Evolutionary conservation across 2,113 vertebrate genomes (phyloP).

Genomic region (Gopherus flavomarginatus): DNA sequence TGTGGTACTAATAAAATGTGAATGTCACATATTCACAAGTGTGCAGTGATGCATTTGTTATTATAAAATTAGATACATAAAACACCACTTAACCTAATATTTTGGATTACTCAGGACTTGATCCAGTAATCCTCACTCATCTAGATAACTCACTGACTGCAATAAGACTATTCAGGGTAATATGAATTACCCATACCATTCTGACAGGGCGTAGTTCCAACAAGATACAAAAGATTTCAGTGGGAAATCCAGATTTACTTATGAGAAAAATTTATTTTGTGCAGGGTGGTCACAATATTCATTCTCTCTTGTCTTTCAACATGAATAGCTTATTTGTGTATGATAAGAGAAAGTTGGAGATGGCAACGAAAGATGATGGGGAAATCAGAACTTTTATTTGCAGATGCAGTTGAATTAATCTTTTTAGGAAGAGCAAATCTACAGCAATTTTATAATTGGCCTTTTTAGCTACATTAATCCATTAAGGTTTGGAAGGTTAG

Average conservation of each 20-base stretch:
- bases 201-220: background rate
- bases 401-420: background rate
- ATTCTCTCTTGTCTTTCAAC: background rate
- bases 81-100: background rate
- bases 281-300: background rate
- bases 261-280: background rate
- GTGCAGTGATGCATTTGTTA: background rate
- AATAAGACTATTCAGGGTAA: background rate
- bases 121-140: background rate
- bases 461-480: background rate
- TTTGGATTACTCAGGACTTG: background rate
- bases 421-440: background rate
- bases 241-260: background rate
- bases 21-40: background rate
- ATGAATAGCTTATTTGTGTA: background rate
- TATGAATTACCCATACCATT: background rate
- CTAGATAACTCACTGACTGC: background rate
- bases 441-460: background rate
- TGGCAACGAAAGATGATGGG: background rate
- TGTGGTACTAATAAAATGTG: background rate
- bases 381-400: background rate
- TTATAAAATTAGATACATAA: background rate
- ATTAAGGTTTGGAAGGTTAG: background rate
- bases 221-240: background rate
- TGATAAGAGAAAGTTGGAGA: background rate